phyloP scores from a whole-genome alignment of 2,113 vertebrate species.

The Girardinichthys multiradiatus region DNA sequence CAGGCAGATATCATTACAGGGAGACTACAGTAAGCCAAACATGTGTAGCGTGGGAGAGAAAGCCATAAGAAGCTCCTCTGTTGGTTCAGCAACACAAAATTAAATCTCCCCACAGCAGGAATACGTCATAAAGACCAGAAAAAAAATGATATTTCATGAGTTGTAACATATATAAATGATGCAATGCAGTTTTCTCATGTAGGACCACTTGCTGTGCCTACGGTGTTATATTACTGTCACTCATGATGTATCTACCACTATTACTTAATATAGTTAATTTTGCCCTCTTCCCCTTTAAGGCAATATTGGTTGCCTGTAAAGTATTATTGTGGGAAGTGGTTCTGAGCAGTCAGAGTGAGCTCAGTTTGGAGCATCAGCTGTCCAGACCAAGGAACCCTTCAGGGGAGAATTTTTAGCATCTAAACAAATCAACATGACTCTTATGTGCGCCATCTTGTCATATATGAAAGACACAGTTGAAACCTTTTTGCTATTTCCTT shows the following conservation, averaged over 20 bases:
- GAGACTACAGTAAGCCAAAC: conserved; percentile 8
- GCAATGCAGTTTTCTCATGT: conserved; percentile 12
- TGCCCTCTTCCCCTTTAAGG: not conserved
- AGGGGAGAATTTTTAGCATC: too few species aligned
- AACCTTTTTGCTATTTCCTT: too few species aligned
- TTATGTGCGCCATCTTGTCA: too few species aligned
- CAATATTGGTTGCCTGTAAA: not conserved
- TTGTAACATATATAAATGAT: conserved; percentile 3
- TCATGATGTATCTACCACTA: conserved; percentile 10
- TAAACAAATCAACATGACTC: not conserved
- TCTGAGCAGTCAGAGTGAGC: not conserved
- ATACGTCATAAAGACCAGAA: not conserved
- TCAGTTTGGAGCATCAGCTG: not conserved
- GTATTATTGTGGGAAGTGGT: not conserved
- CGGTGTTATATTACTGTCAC: conserved; percentile 20
- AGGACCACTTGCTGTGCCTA: conserved; percentile 28
- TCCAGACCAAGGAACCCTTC: not conserved
- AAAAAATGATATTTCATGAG: conserved; percentile 11
- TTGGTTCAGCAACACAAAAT: conserved; percentile 5
- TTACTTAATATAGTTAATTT: conserved; percentile 3
- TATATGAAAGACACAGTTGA: too few species aligned
- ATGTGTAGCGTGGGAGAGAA: conserved; percentile 5
- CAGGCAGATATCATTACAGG: conserved; percentile 25
- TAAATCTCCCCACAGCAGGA: not conserved
- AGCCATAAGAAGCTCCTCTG: not conserved